Base-by-base conservation (phyloP, 2,113 vertebrate genomes). In the Thryonomys swinderianus region DNA sequence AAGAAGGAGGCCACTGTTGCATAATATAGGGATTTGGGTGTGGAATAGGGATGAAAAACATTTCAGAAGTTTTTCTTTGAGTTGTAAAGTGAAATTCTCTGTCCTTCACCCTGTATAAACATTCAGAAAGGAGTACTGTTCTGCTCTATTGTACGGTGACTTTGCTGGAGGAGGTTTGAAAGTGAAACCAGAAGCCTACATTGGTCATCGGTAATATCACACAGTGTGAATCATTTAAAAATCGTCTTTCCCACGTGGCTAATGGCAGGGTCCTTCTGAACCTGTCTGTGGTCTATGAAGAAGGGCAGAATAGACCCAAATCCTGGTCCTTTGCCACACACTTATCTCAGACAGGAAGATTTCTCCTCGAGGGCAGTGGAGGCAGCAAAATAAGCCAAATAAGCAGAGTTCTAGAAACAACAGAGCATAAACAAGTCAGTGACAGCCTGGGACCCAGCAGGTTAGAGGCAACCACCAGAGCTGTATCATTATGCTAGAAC, bases 401-500 rank as follows among this genome's bases (percentile, higher is more conserved):
- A 30, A 91, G 42, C 40, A 79, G 32, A 86, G 59, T 13, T 57
- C 48, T 0, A 17, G 62, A 66, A 55, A 74, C 73, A 59, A n/a
- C 69, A 51, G 20, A 30, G 51, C 83, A 69, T 27, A 81, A 11
- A 71, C 42, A 62, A 53, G 21, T 55, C 55, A 42, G 34, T 51
- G 78, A 79, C 42, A 85, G 90, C 55, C 61, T 71, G 69, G 57
- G 90, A 90, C 45, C 21, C 48, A 11, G 67, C 91, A 71, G n/a
- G 64, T 96, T 37, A 87, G 74, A 76, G 21, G 53, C 64, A 91
- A 66, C 85, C 1, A 11, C 95, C 94, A 95, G 88, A 82, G 18
- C 13, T 4, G 37, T 48, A n/a, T 48, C 81, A 69, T 67, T 90
- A 78, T 95, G 93, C 87, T 88, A 67, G 82, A 62, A 42, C 32